A percentile compares a stretch with the other conserved stretches of the same genome.
Evolutionary conservation across 2,888 invertebrate genomes (phyloP).

Genomic region (Macaria liturata): DNA sequence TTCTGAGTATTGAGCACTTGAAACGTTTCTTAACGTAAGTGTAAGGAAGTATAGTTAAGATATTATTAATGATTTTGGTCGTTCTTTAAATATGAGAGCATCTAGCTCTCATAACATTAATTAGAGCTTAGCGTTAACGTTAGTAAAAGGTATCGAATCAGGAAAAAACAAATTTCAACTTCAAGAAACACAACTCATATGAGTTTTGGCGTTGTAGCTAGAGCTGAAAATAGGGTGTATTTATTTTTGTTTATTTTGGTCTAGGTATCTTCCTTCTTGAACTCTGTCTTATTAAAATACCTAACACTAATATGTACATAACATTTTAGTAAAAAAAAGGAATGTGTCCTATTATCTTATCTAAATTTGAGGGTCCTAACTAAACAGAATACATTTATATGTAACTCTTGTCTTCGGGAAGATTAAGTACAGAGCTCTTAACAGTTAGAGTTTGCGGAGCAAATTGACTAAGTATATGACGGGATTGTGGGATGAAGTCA

Average conservation of each 20-base stretch:
- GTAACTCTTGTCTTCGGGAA: slow-evolving; percentile 44
- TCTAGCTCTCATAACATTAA: slow-evolving; percentile 4
- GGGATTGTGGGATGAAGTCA: slow-evolving; percentile 26
- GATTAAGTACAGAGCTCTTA: slow-evolving; percentile 45
- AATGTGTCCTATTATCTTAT: slow-evolving; percentile 35
- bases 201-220: neutral
- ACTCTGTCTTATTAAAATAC: slow-evolving; percentile 51
- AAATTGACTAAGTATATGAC: slow-evolving; percentile 76
- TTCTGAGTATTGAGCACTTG: no score
- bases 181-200: slow-evolving; percentile 1
- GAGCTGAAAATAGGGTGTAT: neutral
- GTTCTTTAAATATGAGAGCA: slow-evolving; percentile 5
- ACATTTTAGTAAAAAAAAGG: slow-evolving; percentile 37
- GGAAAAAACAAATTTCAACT: no score
- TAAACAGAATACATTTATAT: neutral
- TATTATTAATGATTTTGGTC: slow-evolving; percentile 11
- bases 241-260: slow-evolving; percentile 35
- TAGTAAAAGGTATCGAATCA: neutral
- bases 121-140: neutral
- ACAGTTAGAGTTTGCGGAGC: slow-evolving; percentile 64
- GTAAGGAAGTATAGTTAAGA: no score
- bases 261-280: slow-evolving; percentile 36
- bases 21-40: no score
- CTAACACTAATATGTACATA: slow-evolving; percentile 76
- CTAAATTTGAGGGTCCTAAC: no score